A percentile compares a stretch with the other conserved stretches of the same genome.
Conservation (phyloP, 37 sponge, comb jelly and placozoan species). For the Halisarca cf. caerulea region DNA sequence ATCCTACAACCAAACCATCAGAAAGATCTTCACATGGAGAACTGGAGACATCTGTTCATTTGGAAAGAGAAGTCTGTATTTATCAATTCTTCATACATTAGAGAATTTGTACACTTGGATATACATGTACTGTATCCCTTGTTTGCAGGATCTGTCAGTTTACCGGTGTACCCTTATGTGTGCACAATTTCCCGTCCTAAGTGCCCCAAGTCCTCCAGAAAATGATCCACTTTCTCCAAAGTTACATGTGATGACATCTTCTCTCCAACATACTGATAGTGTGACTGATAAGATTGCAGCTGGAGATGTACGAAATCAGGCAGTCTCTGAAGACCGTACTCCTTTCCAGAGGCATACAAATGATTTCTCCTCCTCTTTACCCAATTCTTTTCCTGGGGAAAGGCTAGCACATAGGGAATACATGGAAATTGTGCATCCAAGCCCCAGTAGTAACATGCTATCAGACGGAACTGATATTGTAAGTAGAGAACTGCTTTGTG, state of each 20-base stretch:
- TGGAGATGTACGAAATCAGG: too few relatives aligned
- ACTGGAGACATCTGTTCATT: neutral
- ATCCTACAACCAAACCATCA: too few relatives aligned
- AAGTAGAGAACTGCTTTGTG: constrained; percentile 68
- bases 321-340: too few relatives aligned
- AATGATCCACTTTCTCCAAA: constrained; percentile 56
- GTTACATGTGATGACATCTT: neutral
- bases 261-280: neutral
- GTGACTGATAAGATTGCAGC: too few relatives aligned
- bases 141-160: constrained; percentile 58
- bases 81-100: neutral
- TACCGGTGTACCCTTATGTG: constrained; percentile 78
- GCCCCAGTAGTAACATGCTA: too few relatives aligned
- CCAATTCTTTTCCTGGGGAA: too few relatives aligned
- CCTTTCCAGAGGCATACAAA: too few relatives aligned
- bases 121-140: neutral
- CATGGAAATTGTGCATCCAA: too few relatives aligned
- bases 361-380: too few relatives aligned
- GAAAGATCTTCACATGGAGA: too few relatives aligned
- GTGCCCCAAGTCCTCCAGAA: constrained; percentile 81
- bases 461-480: neutral
- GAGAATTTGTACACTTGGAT: neutral
- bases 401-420: too few relatives aligned
- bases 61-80: neutral
- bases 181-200: constrained; percentile 82